Base-by-base conservation (phyloP, 2,888 invertebrate species). In the Amphipyra tragopoginis region DNA sequence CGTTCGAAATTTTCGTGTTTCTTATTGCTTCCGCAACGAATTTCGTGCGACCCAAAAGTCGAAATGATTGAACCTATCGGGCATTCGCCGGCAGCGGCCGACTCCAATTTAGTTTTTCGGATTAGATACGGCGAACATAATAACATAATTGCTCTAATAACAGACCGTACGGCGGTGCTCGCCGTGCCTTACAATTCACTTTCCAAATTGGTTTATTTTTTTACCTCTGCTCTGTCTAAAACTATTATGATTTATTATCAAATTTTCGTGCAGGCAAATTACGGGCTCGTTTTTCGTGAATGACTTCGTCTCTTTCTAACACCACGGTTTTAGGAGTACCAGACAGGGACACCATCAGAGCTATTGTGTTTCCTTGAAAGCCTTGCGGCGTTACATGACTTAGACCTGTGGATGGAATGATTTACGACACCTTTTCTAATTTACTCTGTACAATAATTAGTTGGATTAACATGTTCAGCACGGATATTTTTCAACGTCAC, bases 121-220 rank as follows among this genome's bases (percentile, higher is more conserved):
- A 94, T 94, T 94, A 94, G 94, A 94, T 93, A 94, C 94, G 93
- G 93, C 93, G 87, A 92, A 93, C 92, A 93, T 94, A 94, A 94
- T 94, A 93, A 94, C 94, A 94, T 94, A 94, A 94, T 94, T 94
- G 94, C 84, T 93, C 92, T 94, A 94, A 94, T 94, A 94, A 94
- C 90, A 94, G 90, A 85, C 87, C 87, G 84, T 89, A 86, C 89
- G 82, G 84, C 86, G 86, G 86, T 82, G 87, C 88, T 85, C 88
- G 92, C 90, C 90, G 90, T 92, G 91, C 93, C 94, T 92, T 93
- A 94, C 92, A 93, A 93, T 94, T 94, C 93, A 94, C 94, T 94
- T 94, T 94, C 93, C 91, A 94, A 94, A 93, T 94, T 93, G 92
- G 93, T 93, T 92, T 93, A 93, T 90, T 91, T 93, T 92, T 94